A percentile compares a stretch with the other conserved stretches of the same genome.
These are phyloP conservation scores for Octomys mimax DNA, from an alignment of 2,797 vertebrate genomes.

Conservation along the genomic window DNA sequence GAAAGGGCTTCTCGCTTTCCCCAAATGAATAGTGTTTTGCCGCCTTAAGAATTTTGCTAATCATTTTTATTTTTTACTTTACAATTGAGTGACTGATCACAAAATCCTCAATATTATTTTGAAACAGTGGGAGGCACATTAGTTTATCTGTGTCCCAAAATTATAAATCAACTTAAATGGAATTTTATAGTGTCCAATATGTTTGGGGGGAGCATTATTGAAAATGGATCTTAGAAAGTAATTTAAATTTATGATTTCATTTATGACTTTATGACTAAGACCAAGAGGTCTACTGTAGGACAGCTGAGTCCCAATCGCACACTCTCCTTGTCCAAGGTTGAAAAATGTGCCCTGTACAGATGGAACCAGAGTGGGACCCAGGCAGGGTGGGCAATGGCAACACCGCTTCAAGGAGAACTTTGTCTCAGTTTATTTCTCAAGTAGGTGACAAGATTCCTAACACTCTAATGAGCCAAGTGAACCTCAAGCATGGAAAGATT, in stretches of 20 bases:
- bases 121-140: background rate
- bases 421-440: background rate
- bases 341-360: accelerated
- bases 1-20: constrained; percentile 56
- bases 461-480: background rate
- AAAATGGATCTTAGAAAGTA: background rate
- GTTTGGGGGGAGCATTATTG: background rate
- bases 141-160: constrained; percentile 11
- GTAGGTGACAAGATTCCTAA: background rate
- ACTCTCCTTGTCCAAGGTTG: accelerated
- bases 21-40: background rate
- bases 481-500: background rate
- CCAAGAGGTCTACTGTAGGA: background rate
- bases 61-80: background rate
- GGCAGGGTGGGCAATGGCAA: background rate
- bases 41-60: constrained; percentile 51
- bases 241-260: background rate
- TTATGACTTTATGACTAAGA: background rate
- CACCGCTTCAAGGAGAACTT: background rate
- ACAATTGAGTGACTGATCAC: background rate
- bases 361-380: background rate
- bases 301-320: background rate
- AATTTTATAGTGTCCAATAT: background rate
- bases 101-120: constrained; percentile 32
- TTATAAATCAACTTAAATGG: background rate